phyloP scores from a whole-genome alignment of 2,113 vertebrate genomes.

The Probosciger aterrimus region DNA sequence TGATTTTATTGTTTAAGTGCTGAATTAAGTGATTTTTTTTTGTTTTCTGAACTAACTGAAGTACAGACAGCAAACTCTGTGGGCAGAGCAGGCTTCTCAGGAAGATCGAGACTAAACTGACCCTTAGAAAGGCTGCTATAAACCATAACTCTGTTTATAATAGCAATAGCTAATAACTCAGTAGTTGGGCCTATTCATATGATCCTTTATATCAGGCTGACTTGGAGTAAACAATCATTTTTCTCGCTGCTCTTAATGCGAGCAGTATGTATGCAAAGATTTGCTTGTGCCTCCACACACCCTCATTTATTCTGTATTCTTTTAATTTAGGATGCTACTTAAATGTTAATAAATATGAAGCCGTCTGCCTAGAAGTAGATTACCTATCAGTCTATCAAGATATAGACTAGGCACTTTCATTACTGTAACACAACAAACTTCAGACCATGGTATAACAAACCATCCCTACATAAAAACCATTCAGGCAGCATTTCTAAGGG shows the following conservation, averaged over 20 bases:
- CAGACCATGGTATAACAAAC: neutral
- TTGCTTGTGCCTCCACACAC: neutral
- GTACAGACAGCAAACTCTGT: neutral
- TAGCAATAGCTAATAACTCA: neutral
- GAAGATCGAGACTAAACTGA: conserved; percentile 15
- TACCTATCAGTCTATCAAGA: neutral
- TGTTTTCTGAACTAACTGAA: neutral
- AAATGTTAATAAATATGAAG: neutral
- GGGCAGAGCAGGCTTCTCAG: neutral
- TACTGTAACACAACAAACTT: neutral
- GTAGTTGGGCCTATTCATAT: neutral
- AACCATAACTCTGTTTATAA: neutral
- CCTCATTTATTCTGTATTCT: neutral
- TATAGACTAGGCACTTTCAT: neutral
- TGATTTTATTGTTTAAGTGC: neutral
- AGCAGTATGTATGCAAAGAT: neutral
- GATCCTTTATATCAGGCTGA: neutral
- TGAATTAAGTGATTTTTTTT: neutral
- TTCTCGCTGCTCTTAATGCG: neutral
- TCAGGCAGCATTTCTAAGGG: neutral
- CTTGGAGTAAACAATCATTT: neutral
- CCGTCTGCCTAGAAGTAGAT: neutral
- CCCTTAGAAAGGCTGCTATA: neutral
- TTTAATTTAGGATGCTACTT: neutral
- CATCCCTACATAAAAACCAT: neutral